These are phyloP conservation scores for Istiophorus platypterus DNA, from an alignment of 2,113 vertebrate genomes.

Conservation along the genomic window DNA sequence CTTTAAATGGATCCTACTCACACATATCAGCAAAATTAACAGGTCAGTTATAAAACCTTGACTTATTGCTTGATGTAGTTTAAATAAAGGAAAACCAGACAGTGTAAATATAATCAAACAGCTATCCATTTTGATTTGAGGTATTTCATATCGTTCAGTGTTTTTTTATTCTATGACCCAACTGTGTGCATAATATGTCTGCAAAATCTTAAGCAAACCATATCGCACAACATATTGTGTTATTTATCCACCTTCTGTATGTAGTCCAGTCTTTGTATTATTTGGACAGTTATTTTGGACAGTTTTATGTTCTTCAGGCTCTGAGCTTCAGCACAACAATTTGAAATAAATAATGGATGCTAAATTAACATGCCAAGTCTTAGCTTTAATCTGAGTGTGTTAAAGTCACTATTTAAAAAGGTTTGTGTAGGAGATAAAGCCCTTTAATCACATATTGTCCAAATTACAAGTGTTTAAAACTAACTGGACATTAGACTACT, in stretches of 20 bases:
- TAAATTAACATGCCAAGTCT: no score
- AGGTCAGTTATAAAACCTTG: slow-evolving; percentile 52
- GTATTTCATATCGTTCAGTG: not conserved
- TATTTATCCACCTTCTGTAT: not conserved
- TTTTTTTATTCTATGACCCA: not conserved
- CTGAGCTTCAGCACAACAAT: not conserved
- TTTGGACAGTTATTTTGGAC: no score
- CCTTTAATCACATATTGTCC: not conserved
- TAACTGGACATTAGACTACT: no score
- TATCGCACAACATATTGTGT: no score
- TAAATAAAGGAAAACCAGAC: not conserved
- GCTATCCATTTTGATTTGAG: not conserved
- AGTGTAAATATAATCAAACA: not conserved
- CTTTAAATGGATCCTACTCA: not conserved
- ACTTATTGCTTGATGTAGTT: not conserved
- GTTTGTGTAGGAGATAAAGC: not conserved
- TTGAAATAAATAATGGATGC: not conserved
- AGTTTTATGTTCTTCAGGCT: not conserved
- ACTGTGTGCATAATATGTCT: not conserved
- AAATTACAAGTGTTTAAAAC: no score
- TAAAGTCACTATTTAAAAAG: not conserved
- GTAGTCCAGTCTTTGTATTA: no score
- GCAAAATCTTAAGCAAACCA: not conserved
- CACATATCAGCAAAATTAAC: not conserved
- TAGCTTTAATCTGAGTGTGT: not conserved